Base-by-base conservation (phyloP, 2,113 vertebrate genomes). In the Cyphomyrus discorhynchus region DNA sequence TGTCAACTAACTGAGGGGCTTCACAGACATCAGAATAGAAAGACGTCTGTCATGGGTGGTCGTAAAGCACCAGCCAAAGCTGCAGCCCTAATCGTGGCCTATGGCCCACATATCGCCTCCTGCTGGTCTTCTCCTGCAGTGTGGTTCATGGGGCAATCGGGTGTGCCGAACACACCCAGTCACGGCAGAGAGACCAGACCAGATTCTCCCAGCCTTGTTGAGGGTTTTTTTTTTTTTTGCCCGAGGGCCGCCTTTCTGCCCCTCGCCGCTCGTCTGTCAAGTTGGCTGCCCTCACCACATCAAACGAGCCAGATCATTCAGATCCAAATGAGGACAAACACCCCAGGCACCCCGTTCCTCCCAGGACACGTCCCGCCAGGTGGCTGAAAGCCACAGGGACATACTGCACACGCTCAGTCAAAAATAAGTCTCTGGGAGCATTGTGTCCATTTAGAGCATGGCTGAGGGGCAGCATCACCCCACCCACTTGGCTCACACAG, bases 361-460 rank as follows among this genome's bases (percentile, higher is more conserved):
- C 21, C 89, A 83, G 86, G 46, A 45, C 82, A 88, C 47, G 83
- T 89, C 89, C 89, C 88, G 49, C 87, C 84, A 87, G 39, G 86
- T 87, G 86, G 50, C 86, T 49, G 27, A 87, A 58, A 58, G 86
- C 86, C 52, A 86, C 49, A 19, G 82, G 49, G 27, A n/a, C 27
- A 86, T 31, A 53, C 21, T 52, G 90, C 62, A 27, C 50, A 58
- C 70, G 80, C 80, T 62, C 80, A 87, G 35, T 39, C 10, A 90
- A 89, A 87, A 88, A 91, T 91, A 90, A 88, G 89, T 47, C 86
- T 89, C 88, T 27, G 15, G 24, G 27, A 27, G 46, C 27, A 86
- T 50, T 86, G 27, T 17, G 49, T 52, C 21, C 47, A n/a, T 86
- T 31, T 50, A 35, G 27, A 86, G 49, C 11, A 49, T 31, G 45